phyloP scores from a whole-genome alignment of 2,113 vertebrate species.

The Thamnaconus septentrionalis region DNA sequence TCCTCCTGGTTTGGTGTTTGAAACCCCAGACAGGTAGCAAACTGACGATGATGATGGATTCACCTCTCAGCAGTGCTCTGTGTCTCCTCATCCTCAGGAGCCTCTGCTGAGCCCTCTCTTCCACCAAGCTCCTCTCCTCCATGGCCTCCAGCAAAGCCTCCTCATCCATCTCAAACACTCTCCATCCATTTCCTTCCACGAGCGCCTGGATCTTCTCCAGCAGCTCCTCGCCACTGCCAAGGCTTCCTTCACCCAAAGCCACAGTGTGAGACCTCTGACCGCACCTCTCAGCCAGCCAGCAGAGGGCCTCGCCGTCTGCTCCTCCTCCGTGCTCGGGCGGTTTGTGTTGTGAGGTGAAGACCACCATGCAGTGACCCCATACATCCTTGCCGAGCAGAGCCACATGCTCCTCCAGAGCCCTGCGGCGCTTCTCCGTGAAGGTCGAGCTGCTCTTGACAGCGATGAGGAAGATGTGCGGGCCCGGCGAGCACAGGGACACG shows the following conservation, averaged over 20 bases:
- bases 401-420: slow-evolving; percentile 69
- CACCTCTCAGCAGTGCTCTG: slow-evolving; percentile 52
- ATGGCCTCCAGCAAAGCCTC: slow-evolving; percentile 3
- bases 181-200: slow-evolving; percentile 36
- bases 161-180: slow-evolving; percentile 53
- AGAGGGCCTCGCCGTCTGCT: slow-evolving; percentile 2
- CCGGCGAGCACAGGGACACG: slow-evolving; percentile 57
- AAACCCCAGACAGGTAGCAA: no score
- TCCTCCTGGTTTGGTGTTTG: no score
- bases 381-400: slow-evolving; percentile 59
- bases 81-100: slow-evolving; percentile 42
- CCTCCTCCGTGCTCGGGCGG: slow-evolving; percentile 3
- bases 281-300: slow-evolving; percentile 62
- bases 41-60: not conserved
- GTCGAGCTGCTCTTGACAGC: slow-evolving; percentile 51
- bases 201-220: slow-evolving; percentile 56
- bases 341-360: slow-evolving; percentile 41
- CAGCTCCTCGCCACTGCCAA: slow-evolving; percentile 23
- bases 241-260: not conserved
- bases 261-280: slow-evolving; percentile 53
- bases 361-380: slow-evolving; percentile 65
- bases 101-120: slow-evolving; percentile 54
- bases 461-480: slow-evolving; percentile 71
- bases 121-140: slow-evolving; percentile 46
- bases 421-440: slow-evolving; percentile 54